Base-by-base conservation (phyloP, 2,888 invertebrate genomes). In the Pogonocherus hispidulus region DNA sequence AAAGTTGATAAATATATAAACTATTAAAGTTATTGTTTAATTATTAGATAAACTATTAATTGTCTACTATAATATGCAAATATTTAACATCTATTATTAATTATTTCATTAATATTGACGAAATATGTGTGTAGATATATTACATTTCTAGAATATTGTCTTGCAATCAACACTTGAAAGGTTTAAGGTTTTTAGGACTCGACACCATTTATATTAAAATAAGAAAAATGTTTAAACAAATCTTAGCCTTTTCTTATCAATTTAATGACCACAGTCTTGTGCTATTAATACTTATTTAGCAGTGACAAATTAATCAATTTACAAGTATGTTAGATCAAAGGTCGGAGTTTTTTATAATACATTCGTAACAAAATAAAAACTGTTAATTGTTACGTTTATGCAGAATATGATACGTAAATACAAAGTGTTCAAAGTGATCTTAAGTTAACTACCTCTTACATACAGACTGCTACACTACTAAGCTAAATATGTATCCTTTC, bases 71-170 rank as follows among this genome's bases (percentile, higher is more conserved):
- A n/a, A 41, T 41, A 41, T 41, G 41, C 41, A 41, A 41, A 41
- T 41, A 41, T 41, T 41, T 1, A 41, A 32, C 11, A 32, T 2
- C 11, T 8, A 32, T 32, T 32, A 32, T 32, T 32, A 11, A 32
- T 11, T 32, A 32, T 32, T 32, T 32, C 32, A 32, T 32, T 32
- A 32, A 2, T 32, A 2, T 32, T 32, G 32, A 32, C 32, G 32
- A 32, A 32, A 32, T 32, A 32, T 6, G 56, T 49, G 65, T 18
- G 8, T 51, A 49, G 32, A 57, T 37, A 65, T 49, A 65, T 65
- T 57, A 65, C 47, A 14, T 47, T n/a, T 57, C 46, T 37, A 37
- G 44, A 41, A 63, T 52, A n/a, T n/a, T n/a, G n/a, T n/a, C n/a
- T n/a, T n/a, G n/a, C n/a, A n/a, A n/a, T n/a, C n/a, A 41, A 49